phyloP scores from a whole-genome alignment of 1,140 invertebrate genomes.

The Drosophila novamexicana region DNA sequence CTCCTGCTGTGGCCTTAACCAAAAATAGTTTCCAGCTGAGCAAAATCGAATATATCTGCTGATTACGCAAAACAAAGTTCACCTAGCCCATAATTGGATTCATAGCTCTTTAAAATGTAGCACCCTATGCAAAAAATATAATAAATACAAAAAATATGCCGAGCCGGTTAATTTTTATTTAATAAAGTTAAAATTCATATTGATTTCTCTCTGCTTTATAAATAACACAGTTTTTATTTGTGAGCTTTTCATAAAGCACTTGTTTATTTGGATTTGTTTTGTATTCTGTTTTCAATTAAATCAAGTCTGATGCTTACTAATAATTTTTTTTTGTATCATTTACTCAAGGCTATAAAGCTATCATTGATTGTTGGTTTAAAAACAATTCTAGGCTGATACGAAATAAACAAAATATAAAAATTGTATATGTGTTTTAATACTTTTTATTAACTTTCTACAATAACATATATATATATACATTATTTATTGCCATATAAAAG shows the following conservation, averaged over 20 bases:
- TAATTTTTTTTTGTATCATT: not conserved
- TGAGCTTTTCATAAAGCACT: not conserved
- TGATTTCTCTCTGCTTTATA: not conserved
- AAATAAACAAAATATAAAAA: too few species aligned
- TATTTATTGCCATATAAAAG: too few species aligned
- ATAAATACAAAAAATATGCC: not conserved
- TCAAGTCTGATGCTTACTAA: not conserved
- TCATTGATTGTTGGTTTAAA: not conserved
- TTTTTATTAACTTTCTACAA: too few species aligned
- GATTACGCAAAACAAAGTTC: not conserved
- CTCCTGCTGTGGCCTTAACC: conserved; percentile 8
- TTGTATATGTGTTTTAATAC: too few species aligned
- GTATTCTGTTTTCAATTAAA: not conserved
- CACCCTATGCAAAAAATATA: not conserved
- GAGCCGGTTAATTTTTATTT: not conserved
- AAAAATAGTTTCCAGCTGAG: conserved; percentile 27
- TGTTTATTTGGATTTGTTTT: conserved; percentile 5
- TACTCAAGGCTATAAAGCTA: not conserved
- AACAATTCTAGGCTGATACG: not conserved
- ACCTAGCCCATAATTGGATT: conserved; percentile 7
- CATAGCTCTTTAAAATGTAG: not conserved
- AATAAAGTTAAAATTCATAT: not conserved
- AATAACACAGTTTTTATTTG: not conserved
- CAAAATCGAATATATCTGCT: conserved; percentile 5
- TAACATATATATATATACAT: too few species aligned